Conservation (phyloP, 2,797 vertebrate genomes). For the Macropodus opercularis region DNA sequence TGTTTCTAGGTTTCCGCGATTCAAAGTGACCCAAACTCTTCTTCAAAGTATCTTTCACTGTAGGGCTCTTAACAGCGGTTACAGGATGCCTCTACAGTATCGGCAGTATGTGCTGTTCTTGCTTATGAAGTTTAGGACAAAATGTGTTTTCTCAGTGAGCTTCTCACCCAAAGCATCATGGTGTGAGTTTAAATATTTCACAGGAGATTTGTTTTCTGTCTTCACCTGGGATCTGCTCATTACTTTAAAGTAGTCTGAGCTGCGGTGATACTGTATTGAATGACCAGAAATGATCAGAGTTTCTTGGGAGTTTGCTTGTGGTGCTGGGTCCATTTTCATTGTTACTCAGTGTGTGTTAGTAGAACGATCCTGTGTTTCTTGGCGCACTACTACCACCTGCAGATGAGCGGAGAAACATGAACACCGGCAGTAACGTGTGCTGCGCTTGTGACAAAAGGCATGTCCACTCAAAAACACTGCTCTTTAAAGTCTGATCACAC, state of each 20-base stretch:
- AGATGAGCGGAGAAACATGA: too few relatives aligned
- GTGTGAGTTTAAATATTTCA: not conserved
- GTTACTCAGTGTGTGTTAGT: too few relatives aligned
- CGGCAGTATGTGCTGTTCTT: not conserved
- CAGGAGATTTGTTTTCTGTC: not conserved
- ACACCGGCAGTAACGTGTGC: too few relatives aligned
- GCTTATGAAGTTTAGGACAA: not conserved
- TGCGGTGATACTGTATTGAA: not conserved
- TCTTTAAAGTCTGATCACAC: too few relatives aligned
- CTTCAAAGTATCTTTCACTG: conserved; percentile 31
- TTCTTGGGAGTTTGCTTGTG: not conserved
- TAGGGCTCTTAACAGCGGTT: conserved; percentile 19
- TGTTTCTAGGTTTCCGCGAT: conserved; percentile 42
- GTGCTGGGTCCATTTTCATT: too few relatives aligned
- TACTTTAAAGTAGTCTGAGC: not conserved
- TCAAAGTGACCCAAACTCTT: conserved; percentile 30
- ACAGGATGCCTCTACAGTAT: not conserved
- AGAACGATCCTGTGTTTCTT: too few relatives aligned
- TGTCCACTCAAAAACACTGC: too few relatives aligned
- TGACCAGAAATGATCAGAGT: not conserved
- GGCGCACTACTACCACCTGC: not conserved
- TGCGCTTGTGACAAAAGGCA: too few relatives aligned
- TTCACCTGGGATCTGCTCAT: too few relatives aligned
- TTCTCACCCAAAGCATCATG: not conserved
- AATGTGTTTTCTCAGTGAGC: not conserved